Evolutionary conservation across 1,140 invertebrate genomes (phyloP).

Genomic region (Notospermus geniculatus): DNA sequence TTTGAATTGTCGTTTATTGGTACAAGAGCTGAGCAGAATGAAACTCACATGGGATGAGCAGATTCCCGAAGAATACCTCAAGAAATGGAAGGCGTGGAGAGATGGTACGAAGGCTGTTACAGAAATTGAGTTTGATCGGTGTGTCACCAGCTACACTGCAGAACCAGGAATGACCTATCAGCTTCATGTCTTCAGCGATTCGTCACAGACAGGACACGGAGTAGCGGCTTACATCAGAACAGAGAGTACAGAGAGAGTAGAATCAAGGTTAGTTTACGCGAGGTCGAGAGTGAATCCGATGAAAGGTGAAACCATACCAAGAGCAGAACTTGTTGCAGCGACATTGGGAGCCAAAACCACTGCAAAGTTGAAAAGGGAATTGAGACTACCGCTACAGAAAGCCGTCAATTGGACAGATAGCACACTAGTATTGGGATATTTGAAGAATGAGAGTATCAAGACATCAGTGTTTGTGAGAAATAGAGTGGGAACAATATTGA

Average conservation of each 20-base stretch:
- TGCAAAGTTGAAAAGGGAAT: conserved; percentile 7
- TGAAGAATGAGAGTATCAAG: neutral
- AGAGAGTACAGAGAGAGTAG: neutral
- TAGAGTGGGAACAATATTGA: conserved; percentile 1
- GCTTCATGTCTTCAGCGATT: conserved; percentile 7
- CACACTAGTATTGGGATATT: neutral
- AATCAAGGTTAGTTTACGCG: neutral
- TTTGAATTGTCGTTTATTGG: neutral
- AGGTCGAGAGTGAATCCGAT: neutral
- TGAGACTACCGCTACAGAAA: conserved; percentile 8
- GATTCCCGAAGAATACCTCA: conserved; percentile 4
- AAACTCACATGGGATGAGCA: neutral
- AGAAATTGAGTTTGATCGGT: conserved; percentile 1
- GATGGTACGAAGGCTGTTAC: conserved; percentile 1
- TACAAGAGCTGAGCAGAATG: neutral
- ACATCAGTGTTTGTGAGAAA: conserved; percentile 6
- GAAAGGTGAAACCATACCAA: conserved; percentile 6
- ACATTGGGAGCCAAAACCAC: neutral
- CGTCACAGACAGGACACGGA: conserved; percentile 5
- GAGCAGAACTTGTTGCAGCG: conserved; percentile 6
- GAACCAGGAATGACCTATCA: neutral
- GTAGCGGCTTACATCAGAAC: conserved; percentile 3
- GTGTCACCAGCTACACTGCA: conserved; percentile 5
- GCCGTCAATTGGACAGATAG: conserved; percentile 7
- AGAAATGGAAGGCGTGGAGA: neutral